Evolutionary conservation across 1,140 invertebrate species (phyloP), one percentile per base, ranked within the genome.

Genomic region (Zaprionus ornatus): DNA sequence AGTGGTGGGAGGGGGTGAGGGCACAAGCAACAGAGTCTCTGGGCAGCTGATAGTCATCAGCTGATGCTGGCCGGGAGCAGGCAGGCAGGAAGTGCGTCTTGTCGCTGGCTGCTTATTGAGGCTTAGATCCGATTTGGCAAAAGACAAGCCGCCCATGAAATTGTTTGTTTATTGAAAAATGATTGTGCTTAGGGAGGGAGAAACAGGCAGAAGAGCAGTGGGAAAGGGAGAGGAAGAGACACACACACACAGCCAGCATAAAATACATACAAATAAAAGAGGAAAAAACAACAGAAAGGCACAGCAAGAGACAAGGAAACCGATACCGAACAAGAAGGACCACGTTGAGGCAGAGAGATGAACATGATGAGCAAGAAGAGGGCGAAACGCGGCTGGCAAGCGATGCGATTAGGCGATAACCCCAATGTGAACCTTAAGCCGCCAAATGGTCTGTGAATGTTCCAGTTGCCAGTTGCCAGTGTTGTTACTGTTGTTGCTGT

Each of bases 141-240:
- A 85, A 88, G 85, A 85, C 85, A 88, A 90, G 85, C 85, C 78
- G 85, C 73, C 85, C 85, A 90, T 90, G 85, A 90, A 90, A 90
- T 90, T 90, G 85, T 90, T 90, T 90, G 85, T 90, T 90, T 90
- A 90, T 90, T 90, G 85, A 90, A 90, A 90, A 90, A 90, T 90
- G 85, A 90, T 90, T 90, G 82, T 78, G 75, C 79, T 56, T 25
- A 37, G 78, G 52, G 60, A 19, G 27, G 9, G 29, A 32, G 37
- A 65, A 48, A 25, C 29, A 29, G n/a, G n/a, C n/a, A n/a, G n/a
- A n/a, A n/a, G n/a, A n/a, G n/a, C n/a, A n/a, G 17, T 32, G 68
- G 25, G 4, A 25, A 32, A 64, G 37, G 40, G 40, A n/a, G 40
- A 42, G 1, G 1, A n/a, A 9, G 40, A 42, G n/a, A 42, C 12